Base-by-base conservation (phyloP, 2,797 vertebrate species). In the Onychomys torridus region DNA sequence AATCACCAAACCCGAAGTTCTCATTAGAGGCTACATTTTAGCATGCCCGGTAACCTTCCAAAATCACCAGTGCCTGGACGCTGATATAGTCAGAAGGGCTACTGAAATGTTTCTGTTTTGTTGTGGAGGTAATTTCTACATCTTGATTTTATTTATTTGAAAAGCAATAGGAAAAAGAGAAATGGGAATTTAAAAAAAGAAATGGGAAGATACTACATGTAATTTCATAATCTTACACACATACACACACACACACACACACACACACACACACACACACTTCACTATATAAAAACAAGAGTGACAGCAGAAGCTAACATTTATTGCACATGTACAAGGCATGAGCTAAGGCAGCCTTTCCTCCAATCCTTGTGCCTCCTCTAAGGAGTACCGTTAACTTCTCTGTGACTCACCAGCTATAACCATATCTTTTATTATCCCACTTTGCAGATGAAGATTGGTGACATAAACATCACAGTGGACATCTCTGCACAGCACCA, bases 71-170 rank as follows among this genome's bases (percentile, higher is more conserved):
- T 6, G 5, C 32, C 55, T 40, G 3, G n/a, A 21, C 5, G 4
- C 34, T 73, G 29, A 49, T 13, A 57, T 34, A 69, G 61, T 2
- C 21, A 52, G 55, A 32, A 69, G n/a, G 61, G 75, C 8, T 61
- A 52, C 52, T 65, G 21, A 89, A 77, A 78, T 49, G 7, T 34
- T 73, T 78, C n/a, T 76, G n/a, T 67, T 46, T 55, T 86, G 25
- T 88, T 84, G 37, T 0, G 1, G 55, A 90, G 37, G 43, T 57
- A 5, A 37, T 71, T 94, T 16, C 19, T 43, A 25, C 76, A n/a
- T 40, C 9, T 90, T 34, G 6, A 75, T 93, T 91, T 87, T 90
- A 91, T 89, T 93, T 90, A 32, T 37, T 37, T 49, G 37, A 93
- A 77, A 52, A 77, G 5, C 27, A 76, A 93, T 77, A 49, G 73